phyloP scores from a whole-genome alignment of 2,113 vertebrate species.

The Eira barbara region DNA sequence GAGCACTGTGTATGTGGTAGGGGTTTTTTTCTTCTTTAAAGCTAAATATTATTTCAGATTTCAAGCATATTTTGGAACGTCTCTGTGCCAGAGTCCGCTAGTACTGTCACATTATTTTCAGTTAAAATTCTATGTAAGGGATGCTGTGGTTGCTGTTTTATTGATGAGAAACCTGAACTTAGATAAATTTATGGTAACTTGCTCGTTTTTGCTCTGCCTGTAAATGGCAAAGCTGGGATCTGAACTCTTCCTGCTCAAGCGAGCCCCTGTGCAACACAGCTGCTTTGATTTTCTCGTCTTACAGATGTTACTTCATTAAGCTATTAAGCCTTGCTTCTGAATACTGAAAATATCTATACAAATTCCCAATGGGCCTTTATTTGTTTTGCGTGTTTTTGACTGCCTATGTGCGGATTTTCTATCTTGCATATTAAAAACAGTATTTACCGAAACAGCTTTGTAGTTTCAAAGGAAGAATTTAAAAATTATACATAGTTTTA shows the following conservation, averaged over 20 bases:
- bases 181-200: not conserved
- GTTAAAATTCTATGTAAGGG: not conserved
- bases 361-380: not conserved
- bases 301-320: conserved; percentile 30
- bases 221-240: conserved; percentile 31
- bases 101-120: conserved; percentile 24
- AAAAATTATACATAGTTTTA: not conserved
- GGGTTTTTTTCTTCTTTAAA: not conserved
- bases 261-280: not conserved
- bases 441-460: conserved; percentile 36
- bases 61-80: not conserved
- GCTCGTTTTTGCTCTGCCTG: not conserved
- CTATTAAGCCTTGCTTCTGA: conserved; percentile 19
- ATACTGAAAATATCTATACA: conserved; percentile 36
- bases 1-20: not conserved
- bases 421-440: not conserved
- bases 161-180: conserved; percentile 29
- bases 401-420: not conserved
- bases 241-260: not conserved
- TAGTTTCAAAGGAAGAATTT: not conserved
- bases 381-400: conserved; percentile 12
- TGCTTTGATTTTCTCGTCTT: not conserved
- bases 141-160: not conserved
- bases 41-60: conserved; percentile 4
- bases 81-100: not conserved